A percentile compares a stretch with the other conserved stretches of the same genome.
phyloP scores from a whole-genome alignment of 2,888 invertebrate genomes.

The Leucophora obtusa region DNA sequence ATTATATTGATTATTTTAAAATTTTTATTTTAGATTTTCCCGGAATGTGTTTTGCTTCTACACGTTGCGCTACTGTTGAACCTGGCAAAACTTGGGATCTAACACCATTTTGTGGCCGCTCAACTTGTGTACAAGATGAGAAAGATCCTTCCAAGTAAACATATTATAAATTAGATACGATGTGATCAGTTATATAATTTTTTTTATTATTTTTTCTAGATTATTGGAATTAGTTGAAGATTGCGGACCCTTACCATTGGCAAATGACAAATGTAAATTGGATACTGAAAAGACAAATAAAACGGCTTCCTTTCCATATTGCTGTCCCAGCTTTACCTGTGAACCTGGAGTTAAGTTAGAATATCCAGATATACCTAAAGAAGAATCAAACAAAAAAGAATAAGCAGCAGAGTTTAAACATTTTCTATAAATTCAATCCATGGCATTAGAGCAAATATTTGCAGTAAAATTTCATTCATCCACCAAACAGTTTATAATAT shows the following conservation, averaged over 20 bases:
- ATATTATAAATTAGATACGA: too few relatives aligned
- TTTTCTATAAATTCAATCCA: background rate
- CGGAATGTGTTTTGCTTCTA: slow-evolving; percentile 94
- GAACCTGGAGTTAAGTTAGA: slow-evolving; percentile 91
- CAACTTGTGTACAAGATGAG: slow-evolving; percentile 90
- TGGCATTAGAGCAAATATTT: background rate
- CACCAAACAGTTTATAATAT: background rate
- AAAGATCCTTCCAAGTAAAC: slow-evolving; percentile 82
- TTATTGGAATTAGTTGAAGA: slow-evolving; percentile 92
- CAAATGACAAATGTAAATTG: slow-evolving; percentile 92
- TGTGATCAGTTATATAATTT: too few relatives aligned
- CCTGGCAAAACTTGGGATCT: slow-evolving; percentile 92
- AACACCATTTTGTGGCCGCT: slow-evolving; percentile 93
- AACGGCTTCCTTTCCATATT: slow-evolving; percentile 91
- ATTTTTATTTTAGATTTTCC: slow-evolving; percentile 84
- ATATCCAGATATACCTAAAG: slow-evolving; percentile 86
- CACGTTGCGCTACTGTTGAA: slow-evolving; percentile 91
- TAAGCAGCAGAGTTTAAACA: slow-evolving; percentile 9
- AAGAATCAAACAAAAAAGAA: slow-evolving; percentile 70
- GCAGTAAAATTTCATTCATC: background rate
- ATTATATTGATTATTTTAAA: background rate
- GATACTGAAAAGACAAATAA: slow-evolving; percentile 92
- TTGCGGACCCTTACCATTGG: slow-evolving; percentile 91
- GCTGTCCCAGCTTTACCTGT: slow-evolving; percentile 92
- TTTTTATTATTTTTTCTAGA: slow-evolving; percentile 74